phyloP scores from a whole-genome alignment of 2,888 invertebrate species.

The Sinopyrophorus schimmeli region DNA sequence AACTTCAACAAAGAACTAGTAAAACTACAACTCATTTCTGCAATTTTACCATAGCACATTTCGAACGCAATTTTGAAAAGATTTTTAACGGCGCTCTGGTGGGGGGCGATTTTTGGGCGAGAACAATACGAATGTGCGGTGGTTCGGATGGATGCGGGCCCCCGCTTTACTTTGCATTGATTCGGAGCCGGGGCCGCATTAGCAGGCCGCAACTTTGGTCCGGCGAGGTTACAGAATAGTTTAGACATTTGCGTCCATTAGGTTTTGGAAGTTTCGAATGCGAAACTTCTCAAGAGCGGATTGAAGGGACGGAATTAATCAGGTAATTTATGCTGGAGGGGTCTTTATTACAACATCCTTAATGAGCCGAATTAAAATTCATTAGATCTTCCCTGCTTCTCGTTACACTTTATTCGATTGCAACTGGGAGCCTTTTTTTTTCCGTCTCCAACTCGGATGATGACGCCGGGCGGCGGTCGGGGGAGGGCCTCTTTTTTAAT shows the following conservation, averaged over 20 bases:
- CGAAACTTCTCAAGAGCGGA: constrained; percentile 13
- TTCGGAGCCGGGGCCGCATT: constrained; percentile 23
- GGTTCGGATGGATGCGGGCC: constrained; percentile 20
- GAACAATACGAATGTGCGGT: constrained; percentile 27
- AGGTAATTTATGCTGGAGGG: constrained; percentile 18
- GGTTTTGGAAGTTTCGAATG: constrained; percentile 19
- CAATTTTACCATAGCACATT: too few relatives aligned
- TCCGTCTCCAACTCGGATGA: too few relatives aligned
- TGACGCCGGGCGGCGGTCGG: too few relatives aligned
- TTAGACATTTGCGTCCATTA: constrained; percentile 29
- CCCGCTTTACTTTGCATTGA: constrained; percentile 22
- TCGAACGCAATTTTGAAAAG: too few relatives aligned
- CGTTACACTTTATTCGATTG: neutral
- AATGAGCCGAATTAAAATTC: constrained; percentile 19
- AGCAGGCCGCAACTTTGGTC: constrained; percentile 19
- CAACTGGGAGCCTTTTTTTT: too few relatives aligned
- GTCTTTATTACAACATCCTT: constrained; percentile 13
- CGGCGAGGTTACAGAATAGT: constrained; percentile 24
- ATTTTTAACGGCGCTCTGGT: too few relatives aligned
- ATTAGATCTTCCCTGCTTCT: constrained; percentile 2
- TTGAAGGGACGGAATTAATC: constrained; percentile 21
- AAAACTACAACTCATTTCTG: too few relatives aligned
- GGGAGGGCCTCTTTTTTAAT: too few relatives aligned
- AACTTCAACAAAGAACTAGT: too few relatives aligned
- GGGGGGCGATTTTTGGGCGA: too few relatives aligned